Conservation (phyloP, 1,140 invertebrate genomes). For the Drosophila fuyamai region DNA sequence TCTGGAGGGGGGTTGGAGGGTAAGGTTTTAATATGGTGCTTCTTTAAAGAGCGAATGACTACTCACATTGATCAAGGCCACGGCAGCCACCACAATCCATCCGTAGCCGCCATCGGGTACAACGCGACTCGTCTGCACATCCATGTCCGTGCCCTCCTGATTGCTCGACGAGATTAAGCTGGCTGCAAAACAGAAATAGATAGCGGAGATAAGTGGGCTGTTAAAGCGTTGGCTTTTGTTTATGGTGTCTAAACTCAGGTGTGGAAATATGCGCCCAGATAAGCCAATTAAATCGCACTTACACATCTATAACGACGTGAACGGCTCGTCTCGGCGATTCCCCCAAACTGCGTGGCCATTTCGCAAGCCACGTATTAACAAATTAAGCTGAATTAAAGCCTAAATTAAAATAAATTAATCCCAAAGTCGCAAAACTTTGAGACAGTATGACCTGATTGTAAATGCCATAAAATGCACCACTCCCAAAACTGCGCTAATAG, state of each 20-base stretch:
- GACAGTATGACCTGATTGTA: constrained; percentile 7
- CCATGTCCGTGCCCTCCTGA: constrained; percentile 37
- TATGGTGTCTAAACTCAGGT: constrained; percentile 23
- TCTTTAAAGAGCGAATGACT: background rate
- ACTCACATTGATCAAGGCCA: constrained; percentile 88
- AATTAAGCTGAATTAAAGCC: constrained; percentile 55
- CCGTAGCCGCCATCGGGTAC: constrained; percentile 89
- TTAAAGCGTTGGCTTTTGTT: constrained; percentile 31
- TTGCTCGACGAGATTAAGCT: constrained; percentile 4
- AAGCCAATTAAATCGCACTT: constrained; percentile 14
- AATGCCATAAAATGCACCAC: background rate
- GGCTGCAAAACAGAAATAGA: constrained; percentile 16
- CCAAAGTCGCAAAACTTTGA: constrained; percentile 34
- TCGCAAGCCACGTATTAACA: constrained; percentile 45
- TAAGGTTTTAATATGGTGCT: background rate
- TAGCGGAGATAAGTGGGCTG: constrained; percentile 22
- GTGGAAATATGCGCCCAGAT: constrained; percentile 19
- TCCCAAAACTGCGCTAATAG: background rate
- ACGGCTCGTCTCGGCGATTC: constrained; percentile 27
- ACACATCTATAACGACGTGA: constrained; percentile 12
- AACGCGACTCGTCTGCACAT: constrained; percentile 35
- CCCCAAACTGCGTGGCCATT: constrained; percentile 22
- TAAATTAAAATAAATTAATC: constrained; percentile 62
- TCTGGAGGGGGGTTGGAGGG: constrained; percentile 84
- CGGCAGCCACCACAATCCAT: constrained; percentile 88